Evolutionary conservation across 2,888 invertebrate species (phyloP).

Genomic region (Torymus aiolomorphi): DNA sequence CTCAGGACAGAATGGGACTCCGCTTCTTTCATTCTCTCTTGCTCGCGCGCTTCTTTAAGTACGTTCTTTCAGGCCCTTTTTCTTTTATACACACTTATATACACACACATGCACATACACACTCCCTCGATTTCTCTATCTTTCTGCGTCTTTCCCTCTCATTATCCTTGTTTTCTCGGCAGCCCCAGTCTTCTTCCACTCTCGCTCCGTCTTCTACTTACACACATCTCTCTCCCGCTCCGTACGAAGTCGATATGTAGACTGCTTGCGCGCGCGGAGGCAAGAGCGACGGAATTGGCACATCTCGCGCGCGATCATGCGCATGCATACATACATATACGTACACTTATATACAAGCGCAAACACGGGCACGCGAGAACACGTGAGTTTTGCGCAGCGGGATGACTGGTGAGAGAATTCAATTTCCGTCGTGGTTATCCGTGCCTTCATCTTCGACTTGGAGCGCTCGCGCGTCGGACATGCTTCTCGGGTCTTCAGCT

Average conservation of each 20-base stretch:
- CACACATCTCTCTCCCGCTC: background rate
- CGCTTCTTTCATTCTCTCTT: constrained; percentile 28
- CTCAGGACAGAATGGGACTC: constrained; percentile 43
- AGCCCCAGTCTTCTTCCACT: constrained; percentile 41
- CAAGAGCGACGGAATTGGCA: constrained; percentile 41
- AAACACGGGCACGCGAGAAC: background rate
- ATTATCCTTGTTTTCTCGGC: constrained; percentile 51
- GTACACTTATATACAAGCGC: background rate
- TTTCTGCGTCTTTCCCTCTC: constrained; percentile 50
- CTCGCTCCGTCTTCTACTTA: background rate
- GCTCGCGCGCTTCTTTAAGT: background rate
- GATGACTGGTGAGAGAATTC: constrained; percentile 73
- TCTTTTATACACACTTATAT: constrained; percentile 3
- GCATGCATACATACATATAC: background rate
- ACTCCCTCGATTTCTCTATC: constrained; percentile 44
- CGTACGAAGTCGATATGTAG: constrained; percentile 23
- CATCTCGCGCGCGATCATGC: constrained; percentile 13
- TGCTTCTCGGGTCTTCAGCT: constrained; percentile 44
- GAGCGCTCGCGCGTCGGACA: constrained; percentile 20
- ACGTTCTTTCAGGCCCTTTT: constrained; percentile 43
- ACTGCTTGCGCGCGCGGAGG: background rate
- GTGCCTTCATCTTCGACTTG: constrained; percentile 66
- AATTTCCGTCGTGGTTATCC: constrained; percentile 73
- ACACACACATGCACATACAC: background rate
- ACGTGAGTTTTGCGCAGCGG: constrained; percentile 63